Evolutionary conservation across 2,888 invertebrate species (phyloP), one percentile per base, ranked within the genome.

Genomic region (Helicoverpa assulta): DNA sequence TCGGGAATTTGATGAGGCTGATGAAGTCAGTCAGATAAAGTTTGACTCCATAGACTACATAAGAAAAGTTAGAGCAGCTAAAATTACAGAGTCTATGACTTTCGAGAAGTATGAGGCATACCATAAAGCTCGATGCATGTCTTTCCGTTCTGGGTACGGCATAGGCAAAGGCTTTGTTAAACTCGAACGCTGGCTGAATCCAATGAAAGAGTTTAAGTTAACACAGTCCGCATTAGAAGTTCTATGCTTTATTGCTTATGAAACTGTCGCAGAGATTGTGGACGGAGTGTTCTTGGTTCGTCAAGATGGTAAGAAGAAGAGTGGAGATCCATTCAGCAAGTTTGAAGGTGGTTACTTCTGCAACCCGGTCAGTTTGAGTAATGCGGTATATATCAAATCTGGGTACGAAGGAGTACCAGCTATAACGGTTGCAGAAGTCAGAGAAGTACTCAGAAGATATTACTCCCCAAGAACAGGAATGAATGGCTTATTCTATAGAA

Each of bases 201-300:
- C 97, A 0, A 96, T 95, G 5, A 96, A 96, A 50, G 97, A 97
- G 76, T 89, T 97, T 21, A 96, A 96, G 54, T 96, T 98, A 59
- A 94, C 96, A 0, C 92, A 94, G 19, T 94, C 96, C 59, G 98
- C 98, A 0, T 94, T 98, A 83, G 98, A 98, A 87, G 97, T 99
- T 4, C 91, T 99, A 74, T 97, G 98, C 57, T 99, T 98, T 88
- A 95, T 99, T 79, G 98, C 98, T 0, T 98, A 98, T 89, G 99
- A 99, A 94, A 98, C 98, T 0, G 98, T 99, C 8, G 99, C 99
- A 0, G 98, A 98, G 89, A 97, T 99, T 68, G 97, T 98, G 2
- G 99, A 99, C 92, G 97, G 97, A 82, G 97, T 98, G 0, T 97
- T 99, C 74, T 89, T 99, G 58, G 97, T 98, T 1, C 96, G 98